Evolutionary conservation across 2,888 invertebrate species (phyloP), one percentile per base, ranked within the genome.

Genomic region (Agonopterix arenella): DNA sequence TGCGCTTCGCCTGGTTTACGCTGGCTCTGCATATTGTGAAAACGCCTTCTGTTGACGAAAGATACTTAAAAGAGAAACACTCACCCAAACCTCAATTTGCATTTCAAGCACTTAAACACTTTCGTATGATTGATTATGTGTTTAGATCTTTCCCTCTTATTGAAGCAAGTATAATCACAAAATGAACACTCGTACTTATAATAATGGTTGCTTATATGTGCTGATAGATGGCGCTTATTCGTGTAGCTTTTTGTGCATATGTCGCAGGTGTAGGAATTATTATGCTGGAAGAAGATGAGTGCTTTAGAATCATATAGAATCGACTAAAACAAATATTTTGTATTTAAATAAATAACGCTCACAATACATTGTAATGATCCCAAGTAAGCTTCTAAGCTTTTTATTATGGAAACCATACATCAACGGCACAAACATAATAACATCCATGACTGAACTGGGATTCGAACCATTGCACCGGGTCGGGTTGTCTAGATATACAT

Each of bases 21-120:
- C 18, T 3, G 18, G 18, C 18, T 18, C 18, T 18, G 2, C 2
- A 2, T 18, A 18, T 18, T 28, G 7, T 28, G 1, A 28, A 18
- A 28, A 7, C 28, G 28, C 28, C 28, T 5, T 28, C 28, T 28
- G 7, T 28, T 28, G 28, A 28, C 28, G 28, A 28, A 7, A 40
- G 4, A 40, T 40, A 5, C 3, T 40, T n/a, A 40, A 10, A 40
- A n/a, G 36, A 37, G 8, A 28, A 8, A 45, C 10, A 59, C 70
- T 65, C 45, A 76, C 76, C 62, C 57, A 56, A 68, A 74, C 4
- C 53, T 59, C 11, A 67, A 42, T 36, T 53, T 50, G 51, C 76
- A 76, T 49, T 65, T 66, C 4, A 72, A 2, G 36, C 76, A 76
- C 37, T 70, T 57, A 13, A 70, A 64, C 2, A 66, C 46, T 37